Evolutionary conservation across 2,113 vertebrate genomes (phyloP), one percentile per base, ranked within the genome.

Genomic region (Pseudorectes ferrugineus): DNA sequence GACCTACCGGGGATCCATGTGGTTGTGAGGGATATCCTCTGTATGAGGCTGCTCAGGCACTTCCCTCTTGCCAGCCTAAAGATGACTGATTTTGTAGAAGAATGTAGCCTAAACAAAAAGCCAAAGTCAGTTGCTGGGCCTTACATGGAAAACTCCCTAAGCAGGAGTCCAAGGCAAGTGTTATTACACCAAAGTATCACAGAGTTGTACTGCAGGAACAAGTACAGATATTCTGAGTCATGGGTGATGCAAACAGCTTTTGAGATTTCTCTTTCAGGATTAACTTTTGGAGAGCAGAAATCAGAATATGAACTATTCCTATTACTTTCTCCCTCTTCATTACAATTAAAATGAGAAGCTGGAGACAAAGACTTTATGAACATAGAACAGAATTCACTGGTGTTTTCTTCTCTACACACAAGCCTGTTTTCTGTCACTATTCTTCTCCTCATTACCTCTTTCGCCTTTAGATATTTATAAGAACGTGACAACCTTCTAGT

Each of bases 401-500:
- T 46, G 24, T 46, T 79, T 93, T 72, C 25, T 33, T 65, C 46
- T 54, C 38, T 26, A 72, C 33, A 23, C 23, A 43, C 29, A 79
- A 74, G 5, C 8, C 21, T 35, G 14, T 42, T 36, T 33, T 88
- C 28, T 59, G 3, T 29, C n/a, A 52, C 0, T 0, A 49, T 51
- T 73, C 28, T 54, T 88, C 55, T 38, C 12, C 28, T 77, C 25
- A 6, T 67, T 48, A 55, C 40, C 11, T 87, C 19, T 24, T 68
- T 81, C 71, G 23, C 22, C 9, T 48, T 81, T 26, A 83, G 46
- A 40, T 23, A 33, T 3, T 7, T 29, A 33, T 8, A 24, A 38
- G 14, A 78, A 73, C 4, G 9, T 15, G 9, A 62, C 12, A 55
- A n/a, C 24, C 62, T 31, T 19, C 18, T 16, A 38, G 11, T 14